phyloP scores from a whole-genome alignment of 2,113 vertebrate genomes.

The Geococcyx californianus region DNA sequence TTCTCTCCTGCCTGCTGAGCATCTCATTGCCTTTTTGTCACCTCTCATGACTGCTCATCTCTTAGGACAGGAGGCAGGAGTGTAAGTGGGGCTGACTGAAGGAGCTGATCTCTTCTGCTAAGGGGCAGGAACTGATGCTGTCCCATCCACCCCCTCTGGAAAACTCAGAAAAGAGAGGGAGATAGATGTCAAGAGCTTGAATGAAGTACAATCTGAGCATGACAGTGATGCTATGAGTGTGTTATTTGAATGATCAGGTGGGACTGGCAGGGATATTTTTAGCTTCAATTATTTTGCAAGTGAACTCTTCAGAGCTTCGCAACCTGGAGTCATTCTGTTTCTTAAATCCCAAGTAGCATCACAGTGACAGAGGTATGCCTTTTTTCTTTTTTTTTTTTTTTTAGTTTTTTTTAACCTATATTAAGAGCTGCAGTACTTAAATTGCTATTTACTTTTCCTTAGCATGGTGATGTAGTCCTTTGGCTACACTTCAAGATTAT shows the following conservation, averaged over 20 bases:
- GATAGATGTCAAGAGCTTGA: background rate
- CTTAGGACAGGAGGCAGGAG: fast-evolving
- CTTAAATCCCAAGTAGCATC: background rate
- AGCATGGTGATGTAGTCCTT: background rate
- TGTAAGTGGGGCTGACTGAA: background rate
- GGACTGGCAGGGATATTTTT: background rate
- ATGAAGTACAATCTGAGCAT: background rate
- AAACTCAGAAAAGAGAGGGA: background rate
- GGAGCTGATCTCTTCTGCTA: background rate
- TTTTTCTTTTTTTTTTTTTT: fast-evolving
- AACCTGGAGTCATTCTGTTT: background rate
- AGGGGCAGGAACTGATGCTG: background rate
- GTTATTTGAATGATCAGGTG: background rate
- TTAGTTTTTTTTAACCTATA: background rate
- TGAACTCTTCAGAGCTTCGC: background rate
- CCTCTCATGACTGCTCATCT: background rate
- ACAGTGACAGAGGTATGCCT: background rate
- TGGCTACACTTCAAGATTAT: background rate
- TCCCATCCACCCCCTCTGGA: background rate
- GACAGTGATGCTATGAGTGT: background rate
- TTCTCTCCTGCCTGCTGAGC: background rate
- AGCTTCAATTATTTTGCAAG: background rate
- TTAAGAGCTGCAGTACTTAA: background rate
- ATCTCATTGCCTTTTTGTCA: background rate
- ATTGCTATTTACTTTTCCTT: background rate